Evolutionary conservation across 2,888 invertebrate species (phyloP), one percentile per base, ranked within the genome.

Genomic region (Gastracanthus pulcherrimus): DNA sequence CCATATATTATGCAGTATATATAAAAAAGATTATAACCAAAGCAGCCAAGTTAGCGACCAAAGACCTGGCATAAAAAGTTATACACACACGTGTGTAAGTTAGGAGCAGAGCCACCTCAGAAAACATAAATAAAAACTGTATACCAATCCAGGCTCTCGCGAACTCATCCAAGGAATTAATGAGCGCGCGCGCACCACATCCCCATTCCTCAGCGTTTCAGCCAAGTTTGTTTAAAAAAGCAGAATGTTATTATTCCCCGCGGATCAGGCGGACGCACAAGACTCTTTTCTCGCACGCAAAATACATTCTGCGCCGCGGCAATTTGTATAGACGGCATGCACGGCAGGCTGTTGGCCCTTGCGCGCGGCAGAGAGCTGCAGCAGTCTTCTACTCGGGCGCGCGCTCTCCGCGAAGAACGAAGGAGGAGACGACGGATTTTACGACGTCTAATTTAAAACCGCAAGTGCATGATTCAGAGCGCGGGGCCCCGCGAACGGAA

Each of bases 391-490:
- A n/a, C n/a, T n/a, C n/a, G n/a, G n/a, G n/a, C n/a, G n/a, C n/a
- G n/a, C n/a, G n/a, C 36, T 34, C 58, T 34, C 13, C 13, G 48
- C 31, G 19, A 5, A n/a, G n/a, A n/a, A n/a, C n/a, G 16, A 29
- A 81, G 69, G 82, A 69, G 64, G 82, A 78, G 83, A 84, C 80
- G 81, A 76, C 80, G 79, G 77, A 82, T 83, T 85, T 88, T 87
- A 87, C 87, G 87, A 87, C 85, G 86, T 87, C 86, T 87, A 87
- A 89, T 89, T 88, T 89, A 88, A 89, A 88, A 87, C 84, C 87
- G 86, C 87, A 80, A 82, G 86, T 85, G 85, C 84, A 86, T 87
- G 88, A 88, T 87, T 88, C 87, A 86, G 86, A 85, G 85, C 79
- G 69, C 74, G 76, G 70, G 76, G 69, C 71, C 79, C 80, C 29